Evolutionary conservation across 2,888 invertebrate genomes (phyloP), one percentile per base, ranked within the genome.

Genomic region (Antheraea yamamai): DNA sequence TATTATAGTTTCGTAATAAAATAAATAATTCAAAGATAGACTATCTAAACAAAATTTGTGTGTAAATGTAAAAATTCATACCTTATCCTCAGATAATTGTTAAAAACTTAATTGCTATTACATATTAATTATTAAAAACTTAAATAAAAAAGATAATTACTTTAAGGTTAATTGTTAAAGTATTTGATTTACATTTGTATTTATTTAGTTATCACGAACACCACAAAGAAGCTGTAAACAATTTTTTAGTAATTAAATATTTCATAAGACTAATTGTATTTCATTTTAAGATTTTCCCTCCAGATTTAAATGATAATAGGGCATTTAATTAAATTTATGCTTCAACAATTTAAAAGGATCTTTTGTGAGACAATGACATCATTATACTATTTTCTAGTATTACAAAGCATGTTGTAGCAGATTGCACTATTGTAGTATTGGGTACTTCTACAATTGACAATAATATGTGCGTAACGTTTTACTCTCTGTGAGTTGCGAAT

Each of bases 271-370:
- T 52, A 39, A 74, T 66, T 55, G 55, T 55, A 70, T 16, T 61
- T 58, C 39, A 39, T 52, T 61, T 58, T 39, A 47, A 70, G 16
- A 61, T 70, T 74, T 75, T 47, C 18, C 35, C 39, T 70, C 20
- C 71, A 74, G 58, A 71, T 74, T 47, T 39, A 74, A 74, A 51
- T 23, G 8, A 20, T 71, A 71, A 58, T 58, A 58, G n/a, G 16
- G 10, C 12, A 71, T 74, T n/a, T 47, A 47, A 26, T 35, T 26
- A 55, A 74, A 39, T 71, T 71, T 23, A 26, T 74, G 39, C 23
- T 6, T 35, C 20, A 18, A 68, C 23, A 47, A 23, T 71, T 71
- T 74, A 18, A 55, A 61, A 47, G 58, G 23, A 35, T 6, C 74
- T 16, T 74, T 71, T 58, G 52, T 35, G 68, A 70, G 55, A 18